Evolutionary conservation across 2,113 vertebrate species (phyloP), one percentile per base, ranked within the genome.

Genomic region (Lethenteron camtschaticum): DNA sequence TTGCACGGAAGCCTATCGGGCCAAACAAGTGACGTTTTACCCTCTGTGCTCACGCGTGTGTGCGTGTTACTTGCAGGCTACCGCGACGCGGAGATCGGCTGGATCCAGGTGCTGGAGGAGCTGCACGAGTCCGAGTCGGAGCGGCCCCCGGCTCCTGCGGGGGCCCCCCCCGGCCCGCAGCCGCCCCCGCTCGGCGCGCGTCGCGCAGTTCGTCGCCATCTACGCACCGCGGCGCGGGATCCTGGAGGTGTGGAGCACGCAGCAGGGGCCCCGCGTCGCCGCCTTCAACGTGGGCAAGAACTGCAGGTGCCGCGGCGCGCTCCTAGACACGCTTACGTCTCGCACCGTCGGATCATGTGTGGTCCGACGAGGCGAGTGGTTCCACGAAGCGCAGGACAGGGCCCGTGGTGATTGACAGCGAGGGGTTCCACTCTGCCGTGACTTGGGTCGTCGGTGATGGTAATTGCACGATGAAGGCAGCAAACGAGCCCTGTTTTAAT

Each of bases 201-300:
- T 85, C 5, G 90, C 94, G 57, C 85, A 92, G 72, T 99, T 99
- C 75, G 82, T 99, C 56, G 81, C 95, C 55, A 96, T 99, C 74
- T 99, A 96, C 8, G 92, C 92, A 8, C 90, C 90, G 0, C 82
- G 94, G 11, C 83, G 94, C 71, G 94, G 94, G 9, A 90, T 99
- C 77, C 77, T 99, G 75, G 94, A 99, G 80, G 88, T 96, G 72
- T 99, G 94, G 94, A 88, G 82, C 71, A 95, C 87, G 0, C 90
- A 95, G 74, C 90, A 95, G 71, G 94, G 94, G 2, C 92, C 94
- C 68, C 80, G 94, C 1, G 87, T 99, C 0, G 94, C 87, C 14
- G 94, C 94, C 16, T 99, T 99, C 77, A 99, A 89, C 0, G 90
- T 99, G 70, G 94, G 94, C 2, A 96, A 96, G 71, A 82, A 95